These are phyloP conservation scores for Napeogenes inachia DNA, from an alignment of 2,888 invertebrate species.

Conservation along the genomic window DNA sequence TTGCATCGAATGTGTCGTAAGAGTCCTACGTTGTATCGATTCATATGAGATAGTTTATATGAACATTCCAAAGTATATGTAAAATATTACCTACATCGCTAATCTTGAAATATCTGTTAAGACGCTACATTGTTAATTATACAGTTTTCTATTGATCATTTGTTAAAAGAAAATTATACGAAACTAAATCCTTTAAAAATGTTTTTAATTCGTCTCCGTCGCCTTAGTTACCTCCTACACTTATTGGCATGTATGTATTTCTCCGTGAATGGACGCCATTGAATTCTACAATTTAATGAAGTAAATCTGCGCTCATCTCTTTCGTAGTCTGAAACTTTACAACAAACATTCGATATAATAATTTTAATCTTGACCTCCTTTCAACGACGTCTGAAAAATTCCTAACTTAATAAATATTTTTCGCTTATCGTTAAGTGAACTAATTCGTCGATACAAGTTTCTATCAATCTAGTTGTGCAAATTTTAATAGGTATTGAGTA, in stretches of 20 bases:
- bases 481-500: conserved; percentile 37
- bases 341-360: conserved; percentile 36
- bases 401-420: conserved; percentile 24
- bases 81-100: conserved; percentile 76
- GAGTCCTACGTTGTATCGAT: conserved; percentile 51
- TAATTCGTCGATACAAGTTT: conserved; percentile 30
- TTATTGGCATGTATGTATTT: conserved; percentile 11
- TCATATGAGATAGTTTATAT: conserved; percentile 73
- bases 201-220: conserved; percentile 49
- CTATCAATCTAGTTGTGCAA: conserved; percentile 42
- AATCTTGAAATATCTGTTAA: conserved; percentile 77
- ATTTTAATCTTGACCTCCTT: conserved; percentile 71
- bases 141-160: conserved; percentile 79
- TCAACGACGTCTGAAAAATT: conserved; percentile 32
- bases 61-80: conserved; percentile 78
- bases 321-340: conserved; percentile 14
- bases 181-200: conserved; percentile 72
- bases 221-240: conserved; percentile 24
- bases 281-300: conserved; percentile 25
- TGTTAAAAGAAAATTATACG: conserved; percentile 78
- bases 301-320: conserved; percentile 15
- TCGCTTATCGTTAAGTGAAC: conserved; percentile 29
- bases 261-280: conserved; percentile 25
- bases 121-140: conserved; percentile 78
- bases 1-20: conserved; percentile 30